These are phyloP conservation scores for Ips nitidus DNA, from an alignment of 1,140 invertebrate species.

Conservation along the genomic window DNA sequence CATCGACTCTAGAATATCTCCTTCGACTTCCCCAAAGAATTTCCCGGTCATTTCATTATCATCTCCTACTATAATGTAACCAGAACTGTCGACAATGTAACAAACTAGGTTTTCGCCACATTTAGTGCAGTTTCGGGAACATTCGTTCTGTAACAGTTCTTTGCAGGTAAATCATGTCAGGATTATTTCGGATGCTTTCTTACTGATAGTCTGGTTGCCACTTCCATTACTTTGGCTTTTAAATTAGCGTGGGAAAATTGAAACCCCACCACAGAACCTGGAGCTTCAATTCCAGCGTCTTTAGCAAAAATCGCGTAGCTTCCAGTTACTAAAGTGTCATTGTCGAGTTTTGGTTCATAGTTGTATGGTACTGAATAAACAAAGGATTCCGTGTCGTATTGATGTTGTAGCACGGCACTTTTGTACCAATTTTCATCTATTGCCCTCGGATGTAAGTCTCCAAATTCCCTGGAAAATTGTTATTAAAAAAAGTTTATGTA, in stretches of 20 bases:
- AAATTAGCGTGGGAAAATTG: constrained; percentile 73
- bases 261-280: constrained; percentile 85
- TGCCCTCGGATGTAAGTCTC: constrained; percentile 73
- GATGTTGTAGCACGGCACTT: constrained; percentile 83
- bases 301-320: constrained; percentile 84
- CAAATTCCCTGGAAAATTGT: constrained; percentile 66
- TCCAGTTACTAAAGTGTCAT: constrained; percentile 68
- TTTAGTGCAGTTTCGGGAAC: constrained; percentile 59
- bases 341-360: constrained; percentile 57
- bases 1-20: constrained; percentile 76
- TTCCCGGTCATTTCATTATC: constrained; percentile 62
- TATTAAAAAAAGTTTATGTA: not conserved
- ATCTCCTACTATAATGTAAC: constrained; percentile 80
- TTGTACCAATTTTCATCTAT: constrained; percentile 93
- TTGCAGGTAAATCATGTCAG: not conserved
- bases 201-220: constrained; percentile 56
- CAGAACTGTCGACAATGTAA: constrained; percentile 86
- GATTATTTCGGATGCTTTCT: not conserved
- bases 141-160: constrained; percentile 51
- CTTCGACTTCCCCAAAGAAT: constrained; percentile 85
- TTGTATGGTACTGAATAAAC: constrained; percentile 79
- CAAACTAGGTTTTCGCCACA: constrained; percentile 67
- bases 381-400: constrained; percentile 71
- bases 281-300: constrained; percentile 74
- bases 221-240: constrained; percentile 66